Percentiles rank a stretch among this genome's conserved stretches.
These are phyloP conservation scores for Synanthedon tipuliformis DNA, from an alignment of 2,888 invertebrate genomes.

Conservation along the genomic window DNA sequence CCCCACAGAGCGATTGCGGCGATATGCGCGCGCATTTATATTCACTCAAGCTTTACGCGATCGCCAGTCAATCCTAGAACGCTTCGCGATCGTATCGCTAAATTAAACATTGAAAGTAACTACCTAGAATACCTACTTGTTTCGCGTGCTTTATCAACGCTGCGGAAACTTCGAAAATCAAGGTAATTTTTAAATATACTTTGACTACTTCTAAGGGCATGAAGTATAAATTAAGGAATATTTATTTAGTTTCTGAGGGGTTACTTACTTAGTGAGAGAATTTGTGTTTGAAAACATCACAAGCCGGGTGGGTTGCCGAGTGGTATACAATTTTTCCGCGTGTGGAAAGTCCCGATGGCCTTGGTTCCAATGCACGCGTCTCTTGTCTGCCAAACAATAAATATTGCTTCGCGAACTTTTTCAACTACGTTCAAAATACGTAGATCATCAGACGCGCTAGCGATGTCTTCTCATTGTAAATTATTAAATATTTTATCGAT, in stretches of 20 bases:
- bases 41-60: constrained; percentile 37
- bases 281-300: neutral
- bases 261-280: no score
- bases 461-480: neutral
- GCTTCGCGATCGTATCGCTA: constrained; percentile 29
- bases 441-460: neutral
- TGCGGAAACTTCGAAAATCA: constrained; percentile 12
- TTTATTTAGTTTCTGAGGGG: no score
- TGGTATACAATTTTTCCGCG: constrained; percentile 6
- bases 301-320: constrained; percentile 11
- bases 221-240: no score
- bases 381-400: constrained; percentile 15
- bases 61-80: constrained; percentile 52
- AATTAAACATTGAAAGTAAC: constrained; percentile 1
- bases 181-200: constrained; percentile 16
- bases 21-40: constrained; percentile 64
- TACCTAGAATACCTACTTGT: constrained; percentile 23
- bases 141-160: constrained; percentile 12
- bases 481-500: no score
- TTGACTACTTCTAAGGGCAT: no score
- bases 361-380: constrained; percentile 27
- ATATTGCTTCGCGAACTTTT: constrained; percentile 19
- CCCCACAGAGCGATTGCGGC: constrained; percentile 50
- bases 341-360: constrained; percentile 37
- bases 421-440: constrained; percentile 20